Evolutionary conservation across 2,797 vertebrate species (phyloP).

Genomic region (Adrianichthys oophorus): DNA sequence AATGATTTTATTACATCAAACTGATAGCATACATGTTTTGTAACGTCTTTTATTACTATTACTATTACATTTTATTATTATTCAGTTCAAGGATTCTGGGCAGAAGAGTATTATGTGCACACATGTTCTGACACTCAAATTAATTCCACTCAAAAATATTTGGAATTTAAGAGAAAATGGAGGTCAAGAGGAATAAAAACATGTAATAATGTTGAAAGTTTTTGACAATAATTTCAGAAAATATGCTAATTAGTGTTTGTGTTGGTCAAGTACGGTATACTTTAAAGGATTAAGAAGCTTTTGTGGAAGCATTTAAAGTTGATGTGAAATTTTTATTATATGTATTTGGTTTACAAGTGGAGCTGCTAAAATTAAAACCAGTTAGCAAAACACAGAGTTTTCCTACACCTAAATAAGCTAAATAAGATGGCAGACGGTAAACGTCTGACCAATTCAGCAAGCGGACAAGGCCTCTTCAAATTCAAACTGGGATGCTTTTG

Average conservation of each 20-base stretch:
- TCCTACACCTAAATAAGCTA: constrained; percentile 17
- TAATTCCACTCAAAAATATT: constrained; percentile 59
- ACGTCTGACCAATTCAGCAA: constrained; percentile 36
- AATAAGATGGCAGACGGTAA: constrained; percentile 32
- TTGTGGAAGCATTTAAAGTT: not conserved
- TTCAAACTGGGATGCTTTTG: constrained; percentile 46
- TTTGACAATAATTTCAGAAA: not conserved
- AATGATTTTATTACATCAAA: too few species aligned
- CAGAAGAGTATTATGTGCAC: too few species aligned
- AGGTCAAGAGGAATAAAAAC: constrained; percentile 24
- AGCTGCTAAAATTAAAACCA: constrained; percentile 25
- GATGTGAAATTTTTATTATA: not conserved
- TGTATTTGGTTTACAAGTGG: constrained; percentile 3
- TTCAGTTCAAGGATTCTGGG: too few species aligned
- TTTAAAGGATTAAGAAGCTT: too few species aligned
- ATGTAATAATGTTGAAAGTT: not conserved
- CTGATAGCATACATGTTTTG: too few species aligned
- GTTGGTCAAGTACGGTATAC: too few species aligned
- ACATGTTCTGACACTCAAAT: constrained; percentile 15
- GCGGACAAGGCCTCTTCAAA: constrained; percentile 63
- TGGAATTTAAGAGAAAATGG: constrained; percentile 29
- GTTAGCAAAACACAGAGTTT: constrained; percentile 21
- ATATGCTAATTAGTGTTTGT: too few species aligned
- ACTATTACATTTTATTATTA: too few species aligned
- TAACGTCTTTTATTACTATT: too few species aligned